These are phyloP conservation scores for Tenthredo distinguenda DNA, from an alignment of 2,888 invertebrate species.

Conservation along the genomic window DNA sequence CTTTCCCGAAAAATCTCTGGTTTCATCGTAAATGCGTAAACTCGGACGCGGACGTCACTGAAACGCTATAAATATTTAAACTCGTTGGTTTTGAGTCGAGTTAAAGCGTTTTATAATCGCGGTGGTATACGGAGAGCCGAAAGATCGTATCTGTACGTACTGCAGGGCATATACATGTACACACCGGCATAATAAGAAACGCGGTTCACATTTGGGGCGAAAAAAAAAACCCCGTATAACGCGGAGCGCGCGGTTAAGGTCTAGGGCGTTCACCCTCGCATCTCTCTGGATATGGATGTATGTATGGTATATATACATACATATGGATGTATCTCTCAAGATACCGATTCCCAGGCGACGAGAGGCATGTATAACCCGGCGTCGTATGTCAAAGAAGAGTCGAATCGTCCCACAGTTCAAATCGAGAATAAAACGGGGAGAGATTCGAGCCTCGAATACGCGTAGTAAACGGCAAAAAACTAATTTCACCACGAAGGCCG, in stretches of 20 bases:
- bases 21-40: background rate
- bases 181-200: background rate
- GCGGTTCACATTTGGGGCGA: background rate
- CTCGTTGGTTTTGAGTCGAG: background rate
- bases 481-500: background rate
- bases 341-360: conserved; percentile 38
- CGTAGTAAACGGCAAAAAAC: background rate
- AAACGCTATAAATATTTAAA: conserved; percentile 14
- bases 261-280: conserved; percentile 48
- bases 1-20: background rate
- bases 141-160: background rate
- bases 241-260: background rate
- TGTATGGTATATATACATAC: no score
- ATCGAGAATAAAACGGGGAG: background rate
- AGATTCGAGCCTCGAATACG: background rate
- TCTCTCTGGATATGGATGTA: background rate
- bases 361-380: background rate
- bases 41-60: background rate
- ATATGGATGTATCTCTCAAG: background rate
- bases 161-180: no score
- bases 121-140: background rate
- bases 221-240: background rate
- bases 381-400: conserved; percentile 45
- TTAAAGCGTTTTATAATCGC: background rate
- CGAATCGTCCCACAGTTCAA: conserved; percentile 48